Evolutionary conservation across 2,797 vertebrate genomes (phyloP), one percentile per base, ranked within the genome.

Genomic region (Stomatorhinus walkeri): DNA sequence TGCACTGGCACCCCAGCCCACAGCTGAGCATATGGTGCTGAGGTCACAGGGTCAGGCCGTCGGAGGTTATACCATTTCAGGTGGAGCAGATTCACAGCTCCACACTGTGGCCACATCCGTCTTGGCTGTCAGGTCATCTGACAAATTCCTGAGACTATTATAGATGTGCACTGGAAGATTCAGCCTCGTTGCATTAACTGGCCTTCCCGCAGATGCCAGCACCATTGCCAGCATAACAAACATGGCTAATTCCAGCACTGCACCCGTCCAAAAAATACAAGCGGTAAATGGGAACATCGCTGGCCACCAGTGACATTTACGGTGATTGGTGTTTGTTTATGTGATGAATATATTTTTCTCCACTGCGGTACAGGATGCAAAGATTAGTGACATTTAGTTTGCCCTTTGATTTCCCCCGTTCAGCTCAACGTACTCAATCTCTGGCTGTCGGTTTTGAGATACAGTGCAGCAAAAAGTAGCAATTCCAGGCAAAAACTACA

Each of bases 281-380:
- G 81, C 83, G 59, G 86, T 85, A 92, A 92, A 89, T 92, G 91
- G 91, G 93, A 93, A 91, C 61, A 89, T 89, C 89, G 91, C 92
- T 91, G 89, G 91, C 91, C 90, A 89, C 72, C 61, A 88, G 76
- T 94, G 94, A 94, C 94, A 95, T 93, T 94, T 93, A 91, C 91
- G 89, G 90, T 92, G 91, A 95, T 94, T 94, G 93, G 91, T 89
- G 89, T 93, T 94, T 91, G 93, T 92, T 85, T 91, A 88, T 90
- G 91, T 89, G 88, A 89, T 51, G 89, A 92, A 92, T 90, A 90
- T 92, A 89, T 92, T 91, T 91, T 91, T 93, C 91, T 94, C 92
- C 54, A 89, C 88, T 90, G 54, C 88, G 43, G 48, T 46, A 54
- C 89, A 49, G 89, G 91, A 92, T 93, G 90, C 89, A 91, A 91